These are phyloP conservation scores for Ectropis grisescens DNA, from an alignment of 1,140 invertebrate species.

Conservation along the genomic window DNA sequence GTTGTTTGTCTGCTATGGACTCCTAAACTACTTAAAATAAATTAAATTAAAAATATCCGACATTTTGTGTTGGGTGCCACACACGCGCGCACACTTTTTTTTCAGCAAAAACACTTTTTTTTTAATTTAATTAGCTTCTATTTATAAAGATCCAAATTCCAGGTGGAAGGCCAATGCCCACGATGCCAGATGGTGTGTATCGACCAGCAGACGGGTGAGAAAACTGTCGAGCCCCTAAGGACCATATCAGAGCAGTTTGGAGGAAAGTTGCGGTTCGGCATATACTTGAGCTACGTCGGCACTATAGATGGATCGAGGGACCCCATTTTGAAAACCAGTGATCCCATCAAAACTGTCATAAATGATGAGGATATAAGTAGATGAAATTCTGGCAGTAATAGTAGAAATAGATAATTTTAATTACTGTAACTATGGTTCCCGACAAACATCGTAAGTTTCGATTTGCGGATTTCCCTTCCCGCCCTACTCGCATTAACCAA, in stretches of 20 bases:
- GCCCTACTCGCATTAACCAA: too few relatives aligned
- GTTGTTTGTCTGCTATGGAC: too few relatives aligned
- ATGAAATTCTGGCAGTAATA: constrained; percentile 11
- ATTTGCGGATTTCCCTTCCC: too few relatives aligned
- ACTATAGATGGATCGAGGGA: constrained; percentile 30
- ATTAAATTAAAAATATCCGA: too few relatives aligned
- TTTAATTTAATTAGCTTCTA: too few relatives aligned
- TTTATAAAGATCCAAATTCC: too few relatives aligned
- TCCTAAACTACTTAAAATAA: too few relatives aligned
- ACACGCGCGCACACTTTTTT: too few relatives aligned
- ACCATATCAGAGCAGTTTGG: constrained; percentile 81
- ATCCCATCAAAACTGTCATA: constrained; percentile 25
- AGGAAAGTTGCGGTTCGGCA: constrained; percentile 84
- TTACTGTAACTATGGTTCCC: too few relatives aligned
- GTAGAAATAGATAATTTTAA: background rate
- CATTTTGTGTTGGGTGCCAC: too few relatives aligned
- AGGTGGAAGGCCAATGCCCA: constrained; percentile 84
- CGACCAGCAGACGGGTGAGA: constrained; percentile 85
- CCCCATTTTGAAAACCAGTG: constrained; percentile 20
- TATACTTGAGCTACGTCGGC: constrained; percentile 74
- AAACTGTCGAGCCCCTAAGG: constrained; percentile 86
- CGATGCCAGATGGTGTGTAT: constrained; percentile 96
- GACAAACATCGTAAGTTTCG: too few relatives aligned
- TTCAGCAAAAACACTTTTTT: too few relatives aligned
- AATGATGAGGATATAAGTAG: constrained; percentile 32